Evolutionary conservation across 2,888 invertebrate genomes (phyloP).

Genomic region (Brachypterus glaber): DNA sequence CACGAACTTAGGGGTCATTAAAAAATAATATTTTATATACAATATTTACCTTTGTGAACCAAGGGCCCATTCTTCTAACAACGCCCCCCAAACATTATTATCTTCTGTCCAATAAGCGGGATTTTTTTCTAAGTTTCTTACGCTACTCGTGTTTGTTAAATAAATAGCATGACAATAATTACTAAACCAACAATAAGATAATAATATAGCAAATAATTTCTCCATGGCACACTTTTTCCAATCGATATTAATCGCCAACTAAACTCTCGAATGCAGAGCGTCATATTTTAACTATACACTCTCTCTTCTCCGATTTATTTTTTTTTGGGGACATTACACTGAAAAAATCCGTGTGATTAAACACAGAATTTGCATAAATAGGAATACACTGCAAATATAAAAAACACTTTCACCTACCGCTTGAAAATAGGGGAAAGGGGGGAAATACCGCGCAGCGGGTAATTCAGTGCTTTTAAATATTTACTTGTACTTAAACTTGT

Average conservation of each 20-base stretch:
- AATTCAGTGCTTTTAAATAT: too few species aligned
- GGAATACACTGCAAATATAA: too few species aligned
- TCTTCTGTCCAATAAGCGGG: conserved; percentile 30
- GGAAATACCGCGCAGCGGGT: too few species aligned
- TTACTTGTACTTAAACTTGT: too few species aligned
- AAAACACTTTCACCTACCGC: too few species aligned
- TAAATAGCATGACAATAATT: conserved; percentile 19
- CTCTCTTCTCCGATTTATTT: conserved; percentile 18
- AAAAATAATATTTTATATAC: neutral
- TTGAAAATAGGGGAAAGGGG: too few species aligned
- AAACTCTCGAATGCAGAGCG: conserved; percentile 19
- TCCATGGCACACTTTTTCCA: conserved; percentile 21
- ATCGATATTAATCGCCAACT: conserved; percentile 7
- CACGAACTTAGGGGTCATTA: too few species aligned
- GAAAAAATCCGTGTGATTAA: too few species aligned
- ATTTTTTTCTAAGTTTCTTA: conserved; percentile 23
- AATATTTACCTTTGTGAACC: conserved; percentile 33
- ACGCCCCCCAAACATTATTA: conserved; percentile 49
- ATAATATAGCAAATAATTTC: conserved; percentile 10
- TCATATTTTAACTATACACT: conserved; percentile 12
- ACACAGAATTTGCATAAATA: too few species aligned
- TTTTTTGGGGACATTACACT: too few species aligned
- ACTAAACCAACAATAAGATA: conserved; percentile 9
- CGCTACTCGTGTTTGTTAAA: conserved; percentile 17
- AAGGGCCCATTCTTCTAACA: conserved; percentile 55